Percentiles rank a stretch among this genome's conserved stretches.
Evolutionary conservation across 2,797 vertebrate genomes (phyloP).

Genomic region (Sylvilagus floridanus): DNA sequence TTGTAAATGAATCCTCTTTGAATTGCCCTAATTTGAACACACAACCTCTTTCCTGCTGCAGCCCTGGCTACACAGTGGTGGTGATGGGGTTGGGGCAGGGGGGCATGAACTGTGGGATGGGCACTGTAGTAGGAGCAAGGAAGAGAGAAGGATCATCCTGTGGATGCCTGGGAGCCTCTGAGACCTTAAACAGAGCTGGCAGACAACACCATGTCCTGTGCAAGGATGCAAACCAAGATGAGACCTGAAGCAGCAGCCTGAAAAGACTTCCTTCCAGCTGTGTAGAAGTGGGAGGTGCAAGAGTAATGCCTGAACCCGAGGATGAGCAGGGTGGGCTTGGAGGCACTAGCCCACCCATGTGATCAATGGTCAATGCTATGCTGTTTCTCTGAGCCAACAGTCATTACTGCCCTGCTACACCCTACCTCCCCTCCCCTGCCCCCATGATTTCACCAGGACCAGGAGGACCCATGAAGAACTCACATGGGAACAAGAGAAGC

Average conservation of each 20-base stretch:
- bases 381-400: neutral
- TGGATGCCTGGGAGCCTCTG: neutral
- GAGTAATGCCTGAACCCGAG: neutral
- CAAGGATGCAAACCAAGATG: neutral
- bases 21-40: neutral
- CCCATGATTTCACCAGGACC: neutral
- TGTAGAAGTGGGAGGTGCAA: neutral
- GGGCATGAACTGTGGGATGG: neutral
- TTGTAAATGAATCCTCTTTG: neutral
- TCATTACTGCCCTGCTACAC: neutral
- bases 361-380: neutral
- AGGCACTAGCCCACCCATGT: neutral
- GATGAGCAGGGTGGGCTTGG: no score
- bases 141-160: neutral
- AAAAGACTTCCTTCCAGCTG: neutral
- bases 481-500: neutral
- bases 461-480: neutral
- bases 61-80: neutral
- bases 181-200: neutral
- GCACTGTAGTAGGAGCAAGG: neutral
- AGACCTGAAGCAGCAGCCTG: neutral
- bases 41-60: neutral
- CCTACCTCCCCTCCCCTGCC: neutral
- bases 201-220: neutral
- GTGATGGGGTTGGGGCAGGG: neutral